phyloP scores from a whole-genome alignment of 2,113 vertebrate species.

The Sminthopsis crassicaudata region DNA sequence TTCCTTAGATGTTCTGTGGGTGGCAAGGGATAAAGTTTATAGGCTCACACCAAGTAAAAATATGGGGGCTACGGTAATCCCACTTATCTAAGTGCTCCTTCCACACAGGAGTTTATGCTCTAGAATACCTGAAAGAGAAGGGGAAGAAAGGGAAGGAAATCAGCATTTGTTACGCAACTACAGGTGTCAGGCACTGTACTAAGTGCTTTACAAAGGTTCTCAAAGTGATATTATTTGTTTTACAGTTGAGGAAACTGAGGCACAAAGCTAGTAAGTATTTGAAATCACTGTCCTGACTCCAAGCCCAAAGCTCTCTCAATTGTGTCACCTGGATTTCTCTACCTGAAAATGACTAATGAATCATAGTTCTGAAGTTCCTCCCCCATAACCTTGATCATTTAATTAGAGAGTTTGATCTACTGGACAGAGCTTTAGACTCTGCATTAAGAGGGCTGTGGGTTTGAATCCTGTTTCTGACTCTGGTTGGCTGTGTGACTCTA shows the following conservation, averaged over 20 bases:
- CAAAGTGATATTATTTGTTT: not conserved
- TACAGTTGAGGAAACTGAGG: not conserved
- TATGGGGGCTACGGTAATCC: constrained; percentile 7
- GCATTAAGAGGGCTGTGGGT: not conserved
- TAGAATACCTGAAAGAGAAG: not conserved
- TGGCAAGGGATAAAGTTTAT: not conserved
- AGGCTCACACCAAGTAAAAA: not conserved
- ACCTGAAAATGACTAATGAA: not conserved
- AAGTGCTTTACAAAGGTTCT: not conserved
- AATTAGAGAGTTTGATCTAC: not conserved
- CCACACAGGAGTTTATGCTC: constrained; percentile 21
- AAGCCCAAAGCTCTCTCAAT: not conserved
- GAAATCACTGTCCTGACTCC: not conserved
- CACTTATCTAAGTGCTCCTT: not conserved
- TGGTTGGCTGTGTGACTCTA: not conserved
- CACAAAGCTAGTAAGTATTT: not conserved
- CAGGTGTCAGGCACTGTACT: not conserved
- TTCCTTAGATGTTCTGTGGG: not conserved
- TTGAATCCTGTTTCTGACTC: not conserved
- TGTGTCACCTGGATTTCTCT: not conserved
- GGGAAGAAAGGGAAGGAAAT: not conserved
- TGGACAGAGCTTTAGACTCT: not conserved
- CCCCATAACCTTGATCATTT: not conserved
- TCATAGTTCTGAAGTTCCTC: not conserved
- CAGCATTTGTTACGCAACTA: not conserved